Base-by-base conservation (phyloP, 2,888 invertebrate genomes). In the Epirrhoe tristata region DNA sequence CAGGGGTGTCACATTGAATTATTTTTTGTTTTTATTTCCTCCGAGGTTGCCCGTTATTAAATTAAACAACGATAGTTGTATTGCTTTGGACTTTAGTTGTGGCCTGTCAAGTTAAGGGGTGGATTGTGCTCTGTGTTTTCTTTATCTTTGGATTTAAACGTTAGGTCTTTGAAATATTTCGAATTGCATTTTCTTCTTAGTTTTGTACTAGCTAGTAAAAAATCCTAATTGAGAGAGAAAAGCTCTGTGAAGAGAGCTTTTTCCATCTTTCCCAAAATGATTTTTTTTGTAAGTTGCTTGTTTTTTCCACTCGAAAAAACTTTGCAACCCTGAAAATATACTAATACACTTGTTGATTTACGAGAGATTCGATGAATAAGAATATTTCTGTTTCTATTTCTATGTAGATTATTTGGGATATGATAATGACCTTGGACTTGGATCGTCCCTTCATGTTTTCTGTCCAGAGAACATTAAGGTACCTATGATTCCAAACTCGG, bases 61-160 rank as follows among this genome's bases (percentile, higher is more conserved):
- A 93, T 93, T 93, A 92, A 91, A 90, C 89, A 90, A 83, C 84
- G 85, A 81, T 81, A 58, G 77, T 77, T 76, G 77, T 82, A 90
- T 90, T 89, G 86, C 83, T 86, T 81, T 81, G 81, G 89, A 87
- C 86, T 81, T 81, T 55, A 78, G 77, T 76, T 85, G 76, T 77
- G 75, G 70, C 14, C 53, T 48, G 62, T 51, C 57, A 51, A 58
- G 55, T 70, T 78, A 86, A 85, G 83, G 86, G 78, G 72, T 58
- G 77, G 81, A 12, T 56, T 66, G 39, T 43, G 12, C 12, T 5
- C 5, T 12, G 12, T 24, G 8, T 36, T 12, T 43, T 12, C 32
- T 5, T 34, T 12, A 43, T 12, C 39, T 43, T 43, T 43, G 39
- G 39, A 43, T 12, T 43, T 7, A 43, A 43, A 4, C 39, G 12